phyloP scores from a whole-genome alignment of 1,140 invertebrate species.

The Mya arenaria region DNA sequence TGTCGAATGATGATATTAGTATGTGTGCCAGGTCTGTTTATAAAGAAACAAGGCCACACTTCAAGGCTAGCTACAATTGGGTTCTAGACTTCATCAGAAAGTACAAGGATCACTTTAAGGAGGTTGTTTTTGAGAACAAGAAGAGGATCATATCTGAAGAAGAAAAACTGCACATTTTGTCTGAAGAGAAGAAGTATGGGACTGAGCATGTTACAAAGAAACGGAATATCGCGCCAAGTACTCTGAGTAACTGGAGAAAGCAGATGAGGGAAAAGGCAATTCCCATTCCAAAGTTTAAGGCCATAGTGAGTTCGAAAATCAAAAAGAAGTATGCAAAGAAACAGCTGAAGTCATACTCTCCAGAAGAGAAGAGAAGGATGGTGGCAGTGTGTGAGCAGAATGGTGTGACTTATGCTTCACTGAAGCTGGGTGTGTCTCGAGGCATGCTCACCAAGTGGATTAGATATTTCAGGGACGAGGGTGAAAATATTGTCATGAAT shows the following conservation, averaged over 20 bases:
- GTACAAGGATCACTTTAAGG: slow-evolving; percentile 42
- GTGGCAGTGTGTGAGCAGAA: slow-evolving; percentile 30
- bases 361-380: slow-evolving; percentile 51
- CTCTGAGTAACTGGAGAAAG: slow-evolving; percentile 28
- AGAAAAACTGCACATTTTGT: slow-evolving; percentile 49
- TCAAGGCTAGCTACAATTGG: slow-evolving; percentile 53
- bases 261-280: slow-evolving; percentile 47
- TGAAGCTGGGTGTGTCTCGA: slow-evolving; percentile 41
- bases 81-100: slow-evolving; percentile 49
- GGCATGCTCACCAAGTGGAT: slow-evolving; percentile 50
- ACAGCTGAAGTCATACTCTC: slow-evolving; percentile 20
- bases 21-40: slow-evolving; percentile 42
- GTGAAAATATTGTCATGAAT: slow-evolving; percentile 48
- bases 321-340: slow-evolving; percentile 53
- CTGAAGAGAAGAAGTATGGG: slow-evolving; percentile 55
- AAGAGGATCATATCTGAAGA: slow-evolving; percentile 28
- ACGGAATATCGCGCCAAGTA: slow-evolving; percentile 48
- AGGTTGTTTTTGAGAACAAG: slow-evolving; percentile 46
- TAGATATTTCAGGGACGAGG: slow-evolving; percentile 39
- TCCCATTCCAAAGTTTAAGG: slow-evolving; percentile 52
- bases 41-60: slow-evolving; percentile 49
- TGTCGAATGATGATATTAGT: slow-evolving; percentile 42
- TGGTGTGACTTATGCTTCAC: slow-evolving; percentile 47
- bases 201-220: slow-evolving; percentile 54
- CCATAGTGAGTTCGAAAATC: slow-evolving; percentile 44